Evolutionary conservation across 2,888 invertebrate genomes (phyloP).

Genomic region (Oxytorus armatus): DNA sequence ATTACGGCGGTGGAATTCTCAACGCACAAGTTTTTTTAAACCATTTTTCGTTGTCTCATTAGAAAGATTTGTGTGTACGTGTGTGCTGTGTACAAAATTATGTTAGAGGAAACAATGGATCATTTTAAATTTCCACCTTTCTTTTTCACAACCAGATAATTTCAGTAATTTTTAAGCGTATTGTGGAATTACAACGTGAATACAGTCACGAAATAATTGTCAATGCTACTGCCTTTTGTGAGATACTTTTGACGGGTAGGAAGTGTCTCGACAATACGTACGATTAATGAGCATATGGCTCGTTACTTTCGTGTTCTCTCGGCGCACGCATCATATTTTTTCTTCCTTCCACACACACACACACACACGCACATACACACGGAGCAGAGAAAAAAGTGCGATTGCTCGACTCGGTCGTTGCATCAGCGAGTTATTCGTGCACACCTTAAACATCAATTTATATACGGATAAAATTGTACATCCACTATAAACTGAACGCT

Average conservation of each 20-base stretch:
- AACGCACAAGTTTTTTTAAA: too few relatives aligned
- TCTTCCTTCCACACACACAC: constrained; percentile 8
- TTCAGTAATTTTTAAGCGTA: too few relatives aligned
- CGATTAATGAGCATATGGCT: constrained; percentile 44
- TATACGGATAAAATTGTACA: too few relatives aligned
- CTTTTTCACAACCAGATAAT: neutral
- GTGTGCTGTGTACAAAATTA: too few relatives aligned
- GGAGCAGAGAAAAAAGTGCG: constrained; percentile 65
- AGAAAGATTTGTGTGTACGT: too few relatives aligned
- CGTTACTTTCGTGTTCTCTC: constrained; percentile 54
- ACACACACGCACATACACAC: neutral
- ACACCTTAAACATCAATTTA: neutral
- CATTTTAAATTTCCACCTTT: too few relatives aligned
- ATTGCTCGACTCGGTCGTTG: constrained; percentile 60
- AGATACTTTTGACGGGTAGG: constrained; percentile 44
- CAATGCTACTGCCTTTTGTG: neutral
- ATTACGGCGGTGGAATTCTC: too few relatives aligned
- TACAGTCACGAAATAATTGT: constrained; percentile 1
- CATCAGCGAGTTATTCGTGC: constrained; percentile 53
- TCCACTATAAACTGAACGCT: neutral
- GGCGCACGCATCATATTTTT: constrained; percentile 35
- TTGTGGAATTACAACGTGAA: too few relatives aligned
- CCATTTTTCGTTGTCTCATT: too few relatives aligned
- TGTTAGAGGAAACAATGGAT: too few relatives aligned
- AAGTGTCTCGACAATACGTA: constrained; percentile 54